Percentiles rank a stretch among this genome's conserved stretches.
Conservation (phyloP, 2,113 vertebrate species). For the Semnornis frantzii region DNA sequence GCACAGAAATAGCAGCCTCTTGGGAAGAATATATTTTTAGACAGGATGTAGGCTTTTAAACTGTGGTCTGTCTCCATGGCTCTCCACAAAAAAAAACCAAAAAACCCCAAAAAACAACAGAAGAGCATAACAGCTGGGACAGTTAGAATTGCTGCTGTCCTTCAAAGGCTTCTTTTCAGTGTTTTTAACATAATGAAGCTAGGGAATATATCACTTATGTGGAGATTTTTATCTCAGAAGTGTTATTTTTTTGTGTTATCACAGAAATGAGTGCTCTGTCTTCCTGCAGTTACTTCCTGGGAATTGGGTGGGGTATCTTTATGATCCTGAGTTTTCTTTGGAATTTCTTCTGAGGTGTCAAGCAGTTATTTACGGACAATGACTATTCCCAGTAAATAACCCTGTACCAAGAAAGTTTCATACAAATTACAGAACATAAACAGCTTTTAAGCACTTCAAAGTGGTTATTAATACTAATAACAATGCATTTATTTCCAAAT, state of each 20-base stretch:
- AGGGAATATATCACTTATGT: background rate
- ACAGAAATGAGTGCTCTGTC: background rate
- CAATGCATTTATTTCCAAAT: background rate
- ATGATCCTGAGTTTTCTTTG: background rate
- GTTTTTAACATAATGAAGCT: rapidly evolving
- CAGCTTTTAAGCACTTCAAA: background rate
- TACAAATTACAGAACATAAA: background rate
- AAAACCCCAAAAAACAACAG: no score
- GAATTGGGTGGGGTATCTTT: background rate
- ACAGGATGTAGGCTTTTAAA: background rate
- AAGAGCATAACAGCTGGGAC: background rate
- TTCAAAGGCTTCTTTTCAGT: background rate
- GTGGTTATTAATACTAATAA: background rate
- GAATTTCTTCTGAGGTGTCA: background rate
- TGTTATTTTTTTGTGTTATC: background rate
- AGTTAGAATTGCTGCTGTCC: background rate
- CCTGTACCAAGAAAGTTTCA: background rate
- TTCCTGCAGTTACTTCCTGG: background rate
- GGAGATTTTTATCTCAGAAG: background rate
- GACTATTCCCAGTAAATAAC: background rate
- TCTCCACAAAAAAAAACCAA: background rate
- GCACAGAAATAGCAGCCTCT: background rate
- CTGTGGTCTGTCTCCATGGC: background rate
- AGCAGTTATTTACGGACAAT: background rate
- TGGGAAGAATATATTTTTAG: background rate